phyloP scores from a whole-genome alignment of 2,888 invertebrate genomes.

The Tetragonula carbonaria region DNA sequence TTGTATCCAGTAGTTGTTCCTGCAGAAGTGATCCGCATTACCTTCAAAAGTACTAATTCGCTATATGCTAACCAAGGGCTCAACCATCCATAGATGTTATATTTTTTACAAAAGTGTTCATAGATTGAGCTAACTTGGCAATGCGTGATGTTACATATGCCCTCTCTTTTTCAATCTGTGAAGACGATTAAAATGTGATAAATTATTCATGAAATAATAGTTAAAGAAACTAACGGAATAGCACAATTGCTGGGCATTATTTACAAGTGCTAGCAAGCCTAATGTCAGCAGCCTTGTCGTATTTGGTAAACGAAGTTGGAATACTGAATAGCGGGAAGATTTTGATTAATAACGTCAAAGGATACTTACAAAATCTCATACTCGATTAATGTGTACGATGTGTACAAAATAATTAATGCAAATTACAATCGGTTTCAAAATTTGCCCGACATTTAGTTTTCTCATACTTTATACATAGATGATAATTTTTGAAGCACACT shows the following conservation, averaged over 20 bases:
- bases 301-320: constrained; percentile 73
- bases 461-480: constrained; percentile 78
- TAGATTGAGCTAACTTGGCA: constrained; percentile 81
- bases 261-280: constrained; percentile 83
- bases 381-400: constrained; percentile 37
- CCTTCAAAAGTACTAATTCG: constrained; percentile 71
- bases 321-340: constrained; percentile 68
- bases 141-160: constrained; percentile 79
- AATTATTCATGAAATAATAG: constrained; percentile 82
- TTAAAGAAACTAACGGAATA: constrained; percentile 80
- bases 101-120: constrained; percentile 84
- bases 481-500: constrained; percentile 80
- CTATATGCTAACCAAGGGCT: constrained; percentile 78
- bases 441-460: constrained; percentile 68
- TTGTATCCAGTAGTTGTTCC: constrained; percentile 63
- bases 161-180: constrained; percentile 81
- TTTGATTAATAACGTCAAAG: constrained; percentile 54
- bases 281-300: constrained; percentile 81
- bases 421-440: constrained; percentile 57
- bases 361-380: constrained; percentile 26
- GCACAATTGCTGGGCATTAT: constrained; percentile 83
- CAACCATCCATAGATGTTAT: constrained; percentile 83
- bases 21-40: constrained; percentile 72
- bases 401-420: constrained; percentile 34
- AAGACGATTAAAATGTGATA: constrained; percentile 81